Base-by-base conservation (phyloP, 2,797 vertebrate species). In the Anableps anableps region DNA sequence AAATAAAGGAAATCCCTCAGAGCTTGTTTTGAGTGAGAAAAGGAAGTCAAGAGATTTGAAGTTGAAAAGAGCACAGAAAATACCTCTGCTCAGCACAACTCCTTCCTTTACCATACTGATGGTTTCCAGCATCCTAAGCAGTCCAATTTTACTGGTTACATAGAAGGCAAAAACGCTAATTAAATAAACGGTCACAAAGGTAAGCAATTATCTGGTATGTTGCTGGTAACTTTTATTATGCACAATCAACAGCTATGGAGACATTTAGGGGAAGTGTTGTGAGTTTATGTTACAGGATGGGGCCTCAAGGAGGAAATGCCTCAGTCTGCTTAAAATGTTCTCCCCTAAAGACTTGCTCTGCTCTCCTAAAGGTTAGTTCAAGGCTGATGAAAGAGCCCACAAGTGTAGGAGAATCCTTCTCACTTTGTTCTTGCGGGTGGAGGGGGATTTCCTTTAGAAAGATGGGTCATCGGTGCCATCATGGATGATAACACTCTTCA, bases 241-340 rank as follows among this genome's bases (percentile, higher is more conserved):
- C 19, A 48, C 36, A 43, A 76, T 78, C 66, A 74, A 51, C 60
- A 70, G 21, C 85, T 43, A 4, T 58, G 73, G 13, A 43, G 70
- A 72, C 36, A 4, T 76, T 64, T 17, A 31, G 45, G 71, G 76
- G 73, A 85, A 83, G 78, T 83, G 79, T 75, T 83, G 78, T 75
- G 76, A 36, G 72, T 88, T 83, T 72, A 53, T 34, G 76, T 85
- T 43, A n/a, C 77, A 83, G 74, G 74, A 84, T 74, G 34, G 74
- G 88, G 85, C 79, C 86, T 90, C 83, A 81, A 78, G 66, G 80
- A 93, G 87, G 89, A 93, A 92, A 90, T 86, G 1, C 87, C 85
- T 88, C 58, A 71, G 80, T 36, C 77, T 83, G 71, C 78, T 88
- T 72, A 19, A 83, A 88, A 55, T n/a, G 77, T 80, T 77, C 79